Conservation (phyloP, 2,113 vertebrate species). For the Potamarius usumacintae region DNA sequence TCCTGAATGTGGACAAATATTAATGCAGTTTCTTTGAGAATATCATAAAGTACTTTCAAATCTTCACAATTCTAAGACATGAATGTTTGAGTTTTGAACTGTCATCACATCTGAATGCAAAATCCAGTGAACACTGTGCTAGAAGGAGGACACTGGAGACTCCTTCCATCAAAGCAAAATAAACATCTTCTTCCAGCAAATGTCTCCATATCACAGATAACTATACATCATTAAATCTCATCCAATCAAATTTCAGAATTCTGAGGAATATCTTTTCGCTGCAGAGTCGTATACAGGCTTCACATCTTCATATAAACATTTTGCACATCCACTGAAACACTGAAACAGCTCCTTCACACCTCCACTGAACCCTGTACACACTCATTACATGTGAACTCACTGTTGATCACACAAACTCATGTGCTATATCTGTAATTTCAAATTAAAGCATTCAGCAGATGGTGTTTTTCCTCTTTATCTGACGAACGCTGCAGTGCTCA, state of each 20-base stretch:
- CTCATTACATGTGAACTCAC: background rate
- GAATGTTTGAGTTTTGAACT: background rate
- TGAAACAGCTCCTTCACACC: constrained; percentile 29
- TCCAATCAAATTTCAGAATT: background rate
- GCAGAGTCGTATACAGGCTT: constrained; percentile 76
- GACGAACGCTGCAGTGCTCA: background rate
- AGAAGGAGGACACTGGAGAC: background rate
- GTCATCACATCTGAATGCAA: background rate
- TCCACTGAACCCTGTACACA: constrained; percentile 19
- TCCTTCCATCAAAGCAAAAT: background rate
- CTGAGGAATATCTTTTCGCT: background rate
- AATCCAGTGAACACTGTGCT: background rate
- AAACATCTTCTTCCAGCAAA: background rate
- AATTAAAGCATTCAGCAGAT: constrained; percentile 25
- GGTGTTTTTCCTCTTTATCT: background rate
- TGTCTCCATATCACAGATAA: background rate
- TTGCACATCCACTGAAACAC: constrained; percentile 72
- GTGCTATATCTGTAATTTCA: constrained; percentile 29
- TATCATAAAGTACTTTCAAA: constrained; percentile 51
- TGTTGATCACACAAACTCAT: background rate
- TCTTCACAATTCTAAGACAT: background rate
- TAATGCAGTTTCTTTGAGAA: background rate
- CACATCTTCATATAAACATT: constrained; percentile 74
- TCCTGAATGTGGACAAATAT: background rate
- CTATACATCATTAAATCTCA: background rate